Evolutionary conservation across 2,888 invertebrate species (phyloP), one percentile per base, ranked within the genome.

Genomic region (Crepidodera aurea): DNA sequence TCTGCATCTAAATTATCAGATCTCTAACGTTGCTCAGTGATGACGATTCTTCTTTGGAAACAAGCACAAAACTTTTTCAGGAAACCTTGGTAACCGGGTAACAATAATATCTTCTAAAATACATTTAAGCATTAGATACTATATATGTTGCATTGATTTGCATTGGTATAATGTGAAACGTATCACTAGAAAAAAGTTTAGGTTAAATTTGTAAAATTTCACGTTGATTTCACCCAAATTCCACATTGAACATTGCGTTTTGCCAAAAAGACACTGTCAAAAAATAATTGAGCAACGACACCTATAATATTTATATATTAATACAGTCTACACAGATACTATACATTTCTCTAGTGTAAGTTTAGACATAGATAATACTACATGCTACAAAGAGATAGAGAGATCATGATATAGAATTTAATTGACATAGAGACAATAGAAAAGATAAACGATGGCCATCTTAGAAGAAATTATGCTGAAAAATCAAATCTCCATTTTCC

Each of bases 211-310:
- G 51, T 57, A 44, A 54, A 62, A 59, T 70, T 70, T 70, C 71
- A 75, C 73, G 74, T 77, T 78, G 78, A 77, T 74, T 81, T 81
- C 82, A 82, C 82, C 82, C 82, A 82, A 82, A 82, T 82, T 82
- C 82, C 82, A 79, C 75, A 78, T 77, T 70, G 73, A 75, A 78
- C 75, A 78, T 77, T 77, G 79, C 80, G 79, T 79, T 78, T 79
- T 79, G 80, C 79, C 80, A 79, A 79, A 80, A 79, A 77, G 78
- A 78, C 77, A 78, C 71, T 67, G 71, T 72, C 69, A 65, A 71
- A 69, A 69, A 70, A 70, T 67, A 71, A 69, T 75, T 77, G 80
- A 81, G 78, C 81, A 81, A 81, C 81, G 81, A 81, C 81, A 81
- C 81, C 71, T 78, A 80, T 78, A 75, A 72, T 71, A 75, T 73